phyloP scores from a whole-genome alignment of 2,888 invertebrate genomes.

The Rotaria magnacalcarata region DNA sequence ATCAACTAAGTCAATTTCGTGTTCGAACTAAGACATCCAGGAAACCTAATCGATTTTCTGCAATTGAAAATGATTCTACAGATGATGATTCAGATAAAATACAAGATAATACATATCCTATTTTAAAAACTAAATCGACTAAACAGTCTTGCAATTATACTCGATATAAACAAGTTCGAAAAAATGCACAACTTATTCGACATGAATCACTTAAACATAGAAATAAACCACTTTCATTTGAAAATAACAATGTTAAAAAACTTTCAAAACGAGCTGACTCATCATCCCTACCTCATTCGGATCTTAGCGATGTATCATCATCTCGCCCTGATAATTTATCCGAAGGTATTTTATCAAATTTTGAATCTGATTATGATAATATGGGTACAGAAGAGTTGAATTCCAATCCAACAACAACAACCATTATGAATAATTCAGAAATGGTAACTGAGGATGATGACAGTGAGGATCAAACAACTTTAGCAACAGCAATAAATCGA shows the following conservation, averaged over 20 bases:
- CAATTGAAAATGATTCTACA: constrained; percentile 24
- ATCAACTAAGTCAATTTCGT: not conserved
- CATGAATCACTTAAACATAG: constrained; percentile 24
- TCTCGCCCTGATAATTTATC: not conserved
- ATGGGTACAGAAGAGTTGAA: not conserved
- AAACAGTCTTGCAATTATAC: not conserved
- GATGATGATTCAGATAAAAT: constrained; percentile 17
- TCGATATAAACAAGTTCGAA: not conserved
- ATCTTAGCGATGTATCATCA: not conserved
- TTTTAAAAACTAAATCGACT: not conserved
- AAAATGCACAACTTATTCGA: not conserved
- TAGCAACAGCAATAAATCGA: constrained; percentile 1
- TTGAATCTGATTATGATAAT: constrained; percentile 33
- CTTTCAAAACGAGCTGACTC: not conserved
- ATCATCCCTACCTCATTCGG: not conserved
- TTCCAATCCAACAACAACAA: not conserved
- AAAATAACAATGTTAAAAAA: not conserved
- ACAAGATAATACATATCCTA: not conserved
- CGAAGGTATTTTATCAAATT: not conserved
- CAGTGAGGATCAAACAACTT: not conserved
- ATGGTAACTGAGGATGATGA: not conserved
- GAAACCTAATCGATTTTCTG: not conserved
- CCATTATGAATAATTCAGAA: not conserved
- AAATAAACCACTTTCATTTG: not conserved
- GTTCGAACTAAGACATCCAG: not conserved